Evolutionary conservation across 2,888 invertebrate genomes (phyloP).

Genomic region (Calameuta idolon): DNA sequence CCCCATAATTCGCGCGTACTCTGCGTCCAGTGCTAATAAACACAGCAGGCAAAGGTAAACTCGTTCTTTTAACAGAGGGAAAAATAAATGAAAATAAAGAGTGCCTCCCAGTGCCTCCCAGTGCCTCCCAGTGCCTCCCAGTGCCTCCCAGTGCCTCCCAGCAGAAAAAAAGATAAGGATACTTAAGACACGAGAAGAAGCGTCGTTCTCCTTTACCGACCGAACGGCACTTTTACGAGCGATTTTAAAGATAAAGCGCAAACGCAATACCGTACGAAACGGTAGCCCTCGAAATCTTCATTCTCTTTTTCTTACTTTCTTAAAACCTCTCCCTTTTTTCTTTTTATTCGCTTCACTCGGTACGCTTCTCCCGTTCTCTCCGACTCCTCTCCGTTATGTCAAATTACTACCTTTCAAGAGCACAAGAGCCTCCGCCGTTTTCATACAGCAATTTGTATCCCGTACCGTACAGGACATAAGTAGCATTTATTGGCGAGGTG

Average conservation of each 20-base stretch:
- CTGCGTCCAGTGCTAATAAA: neutral
- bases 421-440: neutral
- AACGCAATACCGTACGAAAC: neutral
- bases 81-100: neutral
- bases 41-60: neutral
- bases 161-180: neutral
- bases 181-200: neutral
- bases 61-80: neutral
- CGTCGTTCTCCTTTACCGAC: neutral
- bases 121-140: neutral
- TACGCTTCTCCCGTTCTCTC: neutral
- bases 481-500: neutral
- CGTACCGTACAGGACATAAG: neutral
- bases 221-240: neutral
- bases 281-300: neutral
- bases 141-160: neutral
- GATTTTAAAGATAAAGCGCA: neutral
- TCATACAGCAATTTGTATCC: neutral
- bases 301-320: neutral
- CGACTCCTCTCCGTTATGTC: neutral
- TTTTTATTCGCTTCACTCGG: neutral
- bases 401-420: conserved; percentile 5
- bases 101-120: too few species aligned
- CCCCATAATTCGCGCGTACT: neutral
- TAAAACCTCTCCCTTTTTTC: neutral